These are phyloP conservation scores for Loriculus beryllinus DNA, from an alignment of 2,797 vertebrate genomes.

Conservation along the genomic window DNA sequence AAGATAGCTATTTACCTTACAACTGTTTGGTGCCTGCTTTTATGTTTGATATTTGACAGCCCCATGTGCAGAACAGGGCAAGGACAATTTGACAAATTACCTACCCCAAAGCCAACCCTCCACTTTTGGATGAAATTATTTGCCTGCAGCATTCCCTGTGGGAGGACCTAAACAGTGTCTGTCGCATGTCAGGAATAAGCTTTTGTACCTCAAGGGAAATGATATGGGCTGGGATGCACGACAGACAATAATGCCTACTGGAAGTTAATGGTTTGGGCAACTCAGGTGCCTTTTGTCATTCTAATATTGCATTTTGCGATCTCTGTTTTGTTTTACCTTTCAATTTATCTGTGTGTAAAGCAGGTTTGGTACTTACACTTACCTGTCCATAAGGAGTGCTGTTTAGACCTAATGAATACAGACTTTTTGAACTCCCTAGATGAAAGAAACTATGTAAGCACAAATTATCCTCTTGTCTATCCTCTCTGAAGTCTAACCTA, in stretches of 20 bases:
- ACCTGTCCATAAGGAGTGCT: background rate
- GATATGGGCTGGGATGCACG: background rate
- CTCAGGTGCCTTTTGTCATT: background rate
- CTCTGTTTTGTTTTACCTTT: conserved; percentile 6
- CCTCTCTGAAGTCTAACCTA: conserved; percentile 34
- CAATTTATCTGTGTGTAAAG: background rate
- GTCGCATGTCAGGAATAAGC: background rate
- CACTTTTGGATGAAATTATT: background rate
- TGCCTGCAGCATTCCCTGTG: background rate
- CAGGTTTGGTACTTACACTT: background rate
- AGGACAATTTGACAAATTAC: background rate
- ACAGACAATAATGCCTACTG: background rate
- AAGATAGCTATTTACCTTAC: background rate
- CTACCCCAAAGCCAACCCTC: background rate
- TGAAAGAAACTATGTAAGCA: conserved; percentile 36
- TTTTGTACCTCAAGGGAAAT: background rate
- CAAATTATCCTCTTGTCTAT: conserved; percentile 48
- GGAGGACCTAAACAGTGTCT: background rate
- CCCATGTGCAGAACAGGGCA: background rate
- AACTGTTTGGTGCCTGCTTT: background rate
- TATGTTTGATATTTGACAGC: background rate
- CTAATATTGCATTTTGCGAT: background rate
- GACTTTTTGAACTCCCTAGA: conserved; percentile 24
- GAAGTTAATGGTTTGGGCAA: background rate
- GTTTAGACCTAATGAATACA: conserved; percentile 15